These are phyloP conservation scores for Orgyia antiqua DNA, from an alignment of 2,888 invertebrate species.

Conservation along the genomic window DNA sequence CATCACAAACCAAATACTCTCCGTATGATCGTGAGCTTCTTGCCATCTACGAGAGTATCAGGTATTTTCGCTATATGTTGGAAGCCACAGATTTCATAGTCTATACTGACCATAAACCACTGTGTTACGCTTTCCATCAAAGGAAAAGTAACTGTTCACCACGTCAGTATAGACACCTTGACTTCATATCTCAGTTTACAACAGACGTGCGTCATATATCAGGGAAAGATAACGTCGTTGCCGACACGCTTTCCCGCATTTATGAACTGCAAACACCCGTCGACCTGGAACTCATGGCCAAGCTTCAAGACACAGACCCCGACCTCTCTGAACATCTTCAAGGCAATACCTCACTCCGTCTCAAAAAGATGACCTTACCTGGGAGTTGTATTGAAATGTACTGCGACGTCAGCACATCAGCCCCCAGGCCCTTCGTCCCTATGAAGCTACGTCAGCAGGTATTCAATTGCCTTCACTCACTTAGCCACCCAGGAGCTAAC, in stretches of 20 bases:
- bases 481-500: slow-evolving; percentile 5
- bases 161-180: slow-evolving; percentile 2
- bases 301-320: not conserved
- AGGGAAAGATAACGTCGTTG: slow-evolving; percentile 5
- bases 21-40: too few species aligned
- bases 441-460: not conserved
- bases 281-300: not conserved
- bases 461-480: not conserved
- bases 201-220: slow-evolving; percentile 3
- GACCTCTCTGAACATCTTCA: slow-evolving; percentile 1
- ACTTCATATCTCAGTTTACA: slow-evolving; percentile 3
- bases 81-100: slow-evolving; percentile 3
- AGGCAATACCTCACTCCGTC: not conserved
- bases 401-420: slow-evolving; percentile 2
- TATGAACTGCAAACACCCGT: slow-evolving; percentile 1
- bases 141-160: not conserved
- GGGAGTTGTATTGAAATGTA: slow-evolving; percentile 1
- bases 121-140: slow-evolving; percentile 5
- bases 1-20: slow-evolving; percentile 6
- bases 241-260: slow-evolving; percentile 4
- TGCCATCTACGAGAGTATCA: slow-evolving; percentile 8
- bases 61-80: slow-evolving; percentile 8
- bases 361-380: not conserved
- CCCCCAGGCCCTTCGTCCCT: slow-evolving; percentile 1
- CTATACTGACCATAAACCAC: slow-evolving; percentile 11